Evolutionary conservation across 2,113 vertebrate species (phyloP), one percentile per base, ranked within the genome.

Genomic region (Rousettus leschenaultii): DNA sequence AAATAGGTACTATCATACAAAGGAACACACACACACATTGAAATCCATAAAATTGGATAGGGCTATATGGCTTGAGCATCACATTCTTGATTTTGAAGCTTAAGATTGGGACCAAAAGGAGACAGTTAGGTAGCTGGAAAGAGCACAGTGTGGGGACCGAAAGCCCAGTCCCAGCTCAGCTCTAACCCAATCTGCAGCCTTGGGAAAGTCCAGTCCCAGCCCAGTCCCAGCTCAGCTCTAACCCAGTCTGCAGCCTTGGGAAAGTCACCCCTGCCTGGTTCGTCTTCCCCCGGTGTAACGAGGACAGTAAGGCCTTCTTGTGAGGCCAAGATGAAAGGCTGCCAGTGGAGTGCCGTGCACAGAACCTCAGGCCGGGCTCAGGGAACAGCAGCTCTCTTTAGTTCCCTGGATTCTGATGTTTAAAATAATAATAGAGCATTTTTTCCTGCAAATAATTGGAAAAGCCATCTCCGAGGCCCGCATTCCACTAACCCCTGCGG

Each of bases 341-440:
- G 48, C 40, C 3, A 1, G 26, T 4, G 24, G 33, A 21, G 26
- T 0, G 0, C 57, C 21, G 0, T n/a, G 6, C 68, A 45, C 65
- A 86, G 48, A 82, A n/a, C n/a, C 38, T n/a, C 22, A 6, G 0
- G 26, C 0, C 3, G 28, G 19, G n/a, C 14, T 70, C n/a, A 66
- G 9, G 26, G 30, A 43, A 40, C 13, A 55, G 63, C 8, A 80
- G 24, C 2, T 19, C 65, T 43, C 89, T 35, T 30, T 11, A 30
- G 45, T 55, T 40, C 30, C 71, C 26, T 95, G 77, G 66, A 30
- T 70, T 66, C 22, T 3, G 15, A 3, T n/a, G 55, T 90, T 61
- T 55, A 59, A 93, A 85, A 40, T 80, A 48, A 78, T 33, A 55
- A 1, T 21, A 38, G n/a, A 92, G 33, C 45, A 66, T 30, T 38